These are phyloP conservation scores for Schizopygopsis pylzovi DNA, from an alignment of 2,797 vertebrate species.

Conservation along the genomic window DNA sequence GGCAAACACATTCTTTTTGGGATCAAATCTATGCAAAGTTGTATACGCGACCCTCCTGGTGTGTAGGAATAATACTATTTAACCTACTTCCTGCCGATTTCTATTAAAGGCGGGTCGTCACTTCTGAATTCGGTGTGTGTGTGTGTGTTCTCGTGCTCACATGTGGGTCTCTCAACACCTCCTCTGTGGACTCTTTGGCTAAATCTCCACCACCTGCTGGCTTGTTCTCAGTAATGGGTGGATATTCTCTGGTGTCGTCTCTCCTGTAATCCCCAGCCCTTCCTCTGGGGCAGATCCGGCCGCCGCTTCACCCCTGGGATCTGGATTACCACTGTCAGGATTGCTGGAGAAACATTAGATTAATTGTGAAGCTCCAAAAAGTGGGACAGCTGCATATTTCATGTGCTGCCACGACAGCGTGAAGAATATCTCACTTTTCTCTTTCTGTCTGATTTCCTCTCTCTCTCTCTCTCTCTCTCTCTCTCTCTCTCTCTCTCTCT, in stretches of 20 bases:
- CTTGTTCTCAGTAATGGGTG: conserved; percentile 21
- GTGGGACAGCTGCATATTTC: conserved; percentile 66
- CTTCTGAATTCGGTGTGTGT: not conserved
- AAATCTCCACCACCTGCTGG: conserved; percentile 33
- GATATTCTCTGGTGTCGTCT: conserved; percentile 7
- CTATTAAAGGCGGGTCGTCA: not conserved
- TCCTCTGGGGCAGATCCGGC: conserved; percentile 66
- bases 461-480: not conserved
- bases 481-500: too few relatives aligned
- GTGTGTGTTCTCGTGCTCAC: conserved; percentile 1
- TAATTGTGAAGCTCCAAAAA: conserved; percentile 70
- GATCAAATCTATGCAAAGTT: not conserved
- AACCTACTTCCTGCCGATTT: not conserved
- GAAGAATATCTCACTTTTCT: conserved; percentile 59
- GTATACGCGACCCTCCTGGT: not conserved
- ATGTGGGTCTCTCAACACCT: conserved; percentile 7
- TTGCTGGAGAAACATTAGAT: conserved; percentile 73
- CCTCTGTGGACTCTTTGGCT: conserved; percentile 21
- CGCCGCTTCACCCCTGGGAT: conserved; percentile 67
- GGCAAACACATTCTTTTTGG: not conserved
- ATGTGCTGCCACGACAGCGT: conserved; percentile 45
- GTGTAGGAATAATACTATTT: not conserved
- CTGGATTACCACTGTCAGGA: conserved; percentile 74
- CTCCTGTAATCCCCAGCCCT: conserved; percentile 69
- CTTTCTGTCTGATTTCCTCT: conserved; percentile 18